phyloP scores from a whole-genome alignment of 1,140 invertebrate species.

The Drosophila pseudoananassae region DNA sequence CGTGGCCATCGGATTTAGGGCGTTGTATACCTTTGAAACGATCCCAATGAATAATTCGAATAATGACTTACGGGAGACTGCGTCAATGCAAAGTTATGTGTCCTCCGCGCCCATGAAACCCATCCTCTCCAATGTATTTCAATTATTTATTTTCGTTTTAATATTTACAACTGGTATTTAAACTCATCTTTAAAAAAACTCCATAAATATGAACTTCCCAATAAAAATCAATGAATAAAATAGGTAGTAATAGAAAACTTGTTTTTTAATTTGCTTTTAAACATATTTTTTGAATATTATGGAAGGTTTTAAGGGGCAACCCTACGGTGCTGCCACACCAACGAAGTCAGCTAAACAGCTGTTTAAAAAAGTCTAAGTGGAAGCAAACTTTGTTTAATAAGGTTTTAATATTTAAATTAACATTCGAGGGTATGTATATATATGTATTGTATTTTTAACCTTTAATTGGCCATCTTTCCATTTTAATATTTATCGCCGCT shows the following conservation, averaged over 20 bases:
- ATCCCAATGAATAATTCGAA: slow-evolving; percentile 22
- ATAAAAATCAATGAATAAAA: too few species aligned
- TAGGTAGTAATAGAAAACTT: too few species aligned
- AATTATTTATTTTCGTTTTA: background rate
- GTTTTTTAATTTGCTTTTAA: too few species aligned
- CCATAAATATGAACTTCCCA: background rate
- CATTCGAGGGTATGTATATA: too few species aligned
- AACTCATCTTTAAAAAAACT: background rate
- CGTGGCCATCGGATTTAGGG: slow-evolving; percentile 96
- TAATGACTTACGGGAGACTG: slow-evolving; percentile 63
- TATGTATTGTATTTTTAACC: too few species aligned
- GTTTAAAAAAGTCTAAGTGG: too few species aligned
- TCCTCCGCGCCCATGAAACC: slow-evolving; percentile 15
- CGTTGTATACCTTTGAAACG: slow-evolving; percentile 91
- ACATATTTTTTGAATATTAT: too few species aligned
- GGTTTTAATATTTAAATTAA: slow-evolving; percentile 2
- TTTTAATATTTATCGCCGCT: background rate
- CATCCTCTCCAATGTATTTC: background rate
- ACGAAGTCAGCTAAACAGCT: too few species aligned
- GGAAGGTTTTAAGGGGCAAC: too few species aligned
- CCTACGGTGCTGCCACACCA: too few species aligned
- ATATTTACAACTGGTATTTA: background rate
- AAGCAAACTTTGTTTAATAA: background rate
- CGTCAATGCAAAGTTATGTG: slow-evolving; percentile 73
- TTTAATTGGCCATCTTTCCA: too few species aligned